These are phyloP conservation scores for Drosophila subobscura DNA, from an alignment of 1,140 invertebrate genomes.

Conservation along the genomic window DNA sequence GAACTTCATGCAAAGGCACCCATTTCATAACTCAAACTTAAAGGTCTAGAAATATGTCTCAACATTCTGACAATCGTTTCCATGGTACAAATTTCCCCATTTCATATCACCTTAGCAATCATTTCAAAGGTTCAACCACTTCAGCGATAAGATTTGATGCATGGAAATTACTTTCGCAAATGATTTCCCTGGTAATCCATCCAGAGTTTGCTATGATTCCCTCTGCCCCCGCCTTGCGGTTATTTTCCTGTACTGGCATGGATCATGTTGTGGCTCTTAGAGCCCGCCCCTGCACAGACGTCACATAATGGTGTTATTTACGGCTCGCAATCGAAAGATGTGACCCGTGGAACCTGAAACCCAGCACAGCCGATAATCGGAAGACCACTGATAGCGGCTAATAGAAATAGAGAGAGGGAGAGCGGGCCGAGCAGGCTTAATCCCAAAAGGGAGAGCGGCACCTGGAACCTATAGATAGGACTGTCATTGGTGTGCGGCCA, in stretches of 20 bases:
- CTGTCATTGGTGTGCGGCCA: not conserved
- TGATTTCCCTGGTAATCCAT: constrained; percentile 12
- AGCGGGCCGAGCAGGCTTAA: no score
- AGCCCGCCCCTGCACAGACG: constrained; percentile 13
- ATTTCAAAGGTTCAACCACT: no score
- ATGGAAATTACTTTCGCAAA: constrained; percentile 34
- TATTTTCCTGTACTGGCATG: constrained; percentile 27
- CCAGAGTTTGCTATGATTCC: constrained; percentile 4
- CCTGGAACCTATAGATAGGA: constrained; percentile 65
- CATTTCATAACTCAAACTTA: no score
- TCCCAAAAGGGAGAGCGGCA: not conserved
- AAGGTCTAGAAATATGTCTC: no score
- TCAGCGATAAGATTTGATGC: constrained; percentile 12
- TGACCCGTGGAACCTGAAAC: constrained; percentile 70
- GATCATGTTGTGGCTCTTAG: constrained; percentile 21
- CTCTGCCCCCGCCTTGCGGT: constrained; percentile 17
- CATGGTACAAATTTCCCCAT: no score
- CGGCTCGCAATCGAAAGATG: constrained; percentile 42
- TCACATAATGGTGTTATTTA: constrained; percentile 38
- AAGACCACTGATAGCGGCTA: constrained; percentile 50
- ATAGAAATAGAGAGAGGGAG: constrained; percentile 34
- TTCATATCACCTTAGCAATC: no score
- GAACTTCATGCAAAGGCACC: no score
- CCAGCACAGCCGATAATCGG: constrained; percentile 40
- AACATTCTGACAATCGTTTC: no score